These are phyloP conservation scores for Phyllopteryx taeniolatus DNA, from an alignment of 2,113 vertebrate species.

Conservation along the genomic window DNA sequence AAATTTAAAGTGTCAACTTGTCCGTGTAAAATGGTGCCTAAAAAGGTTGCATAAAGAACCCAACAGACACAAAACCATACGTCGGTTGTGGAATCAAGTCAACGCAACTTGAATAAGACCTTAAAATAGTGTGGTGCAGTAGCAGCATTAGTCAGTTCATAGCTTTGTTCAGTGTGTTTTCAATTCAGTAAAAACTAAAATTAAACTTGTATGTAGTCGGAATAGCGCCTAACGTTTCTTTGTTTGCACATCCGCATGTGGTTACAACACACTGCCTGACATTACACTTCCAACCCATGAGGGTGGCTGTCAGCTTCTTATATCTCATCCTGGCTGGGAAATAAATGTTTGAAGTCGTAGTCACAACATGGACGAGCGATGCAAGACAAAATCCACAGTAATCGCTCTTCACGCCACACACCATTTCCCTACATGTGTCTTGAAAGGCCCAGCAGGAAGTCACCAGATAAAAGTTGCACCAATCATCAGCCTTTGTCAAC, in stretches of 20 bases:
- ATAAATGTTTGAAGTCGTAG: background rate
- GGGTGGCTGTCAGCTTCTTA: conserved; percentile 23
- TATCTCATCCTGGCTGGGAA: conserved; percentile 14
- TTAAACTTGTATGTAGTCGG: background rate
- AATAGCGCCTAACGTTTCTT: background rate
- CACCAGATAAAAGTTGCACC: background rate
- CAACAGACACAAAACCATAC: too few species aligned
- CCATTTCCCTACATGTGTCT: background rate
- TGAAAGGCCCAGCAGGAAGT: conserved; percentile 16
- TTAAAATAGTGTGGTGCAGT: background rate
- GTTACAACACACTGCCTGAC: background rate
- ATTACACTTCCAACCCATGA: background rate
- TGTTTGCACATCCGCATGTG: background rate
- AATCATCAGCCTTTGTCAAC: background rate
- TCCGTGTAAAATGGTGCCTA: too few species aligned
- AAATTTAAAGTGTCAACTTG: background rate
- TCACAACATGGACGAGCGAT: background rate
- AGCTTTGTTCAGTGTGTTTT: background rate
- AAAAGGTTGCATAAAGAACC: too few species aligned
- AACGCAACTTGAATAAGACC: background rate
- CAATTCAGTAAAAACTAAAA: background rate
- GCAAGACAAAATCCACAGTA: too few species aligned
- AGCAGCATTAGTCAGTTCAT: background rate
- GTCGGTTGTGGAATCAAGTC: background rate
- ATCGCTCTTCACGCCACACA: background rate